Conservation (phyloP, 2,888 invertebrate species). For the Creontiades dilutus region DNA sequence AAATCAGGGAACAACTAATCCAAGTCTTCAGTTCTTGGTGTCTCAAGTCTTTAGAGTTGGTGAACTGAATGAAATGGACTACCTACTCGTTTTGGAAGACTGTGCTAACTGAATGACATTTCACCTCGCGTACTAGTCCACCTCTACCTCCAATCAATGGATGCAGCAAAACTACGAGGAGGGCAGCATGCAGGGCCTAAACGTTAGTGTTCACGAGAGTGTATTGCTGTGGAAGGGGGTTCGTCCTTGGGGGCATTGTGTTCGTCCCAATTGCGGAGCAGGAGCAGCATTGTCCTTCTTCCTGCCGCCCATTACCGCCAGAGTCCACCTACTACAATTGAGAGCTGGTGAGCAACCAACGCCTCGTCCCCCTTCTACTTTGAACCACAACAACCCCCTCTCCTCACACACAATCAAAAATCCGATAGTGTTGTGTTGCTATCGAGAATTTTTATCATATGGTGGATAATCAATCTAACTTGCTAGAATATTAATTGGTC, state of each 20-base stretch:
- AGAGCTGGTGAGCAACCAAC: no score
- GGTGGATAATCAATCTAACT: no score
- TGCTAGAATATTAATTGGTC: no score
- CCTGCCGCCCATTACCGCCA: slow-evolving; percentile 63
- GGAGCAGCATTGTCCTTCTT: slow-evolving; percentile 63
- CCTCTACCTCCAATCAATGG: no score
- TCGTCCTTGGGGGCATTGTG: slow-evolving; percentile 66
- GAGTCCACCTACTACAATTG: neutral
- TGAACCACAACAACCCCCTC: neutral
- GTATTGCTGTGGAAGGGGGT: neutral
- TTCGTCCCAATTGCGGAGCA: slow-evolving; percentile 63
- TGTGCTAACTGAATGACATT: no score
- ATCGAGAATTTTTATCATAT: no score
- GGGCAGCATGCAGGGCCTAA: neutral
- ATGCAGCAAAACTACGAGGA: neutral
- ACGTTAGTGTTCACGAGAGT: neutral
- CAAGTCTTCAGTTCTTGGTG: no score
- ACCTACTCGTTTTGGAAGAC: no score
- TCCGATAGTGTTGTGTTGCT: neutral
- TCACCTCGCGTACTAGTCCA: no score
- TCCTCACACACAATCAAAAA: neutral
- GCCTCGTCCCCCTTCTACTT: neutral
- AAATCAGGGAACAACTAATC: no score
- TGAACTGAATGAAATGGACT: no score
- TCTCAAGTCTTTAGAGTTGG: no score